Base-by-base conservation (phyloP, 2,888 invertebrate species). In the Elaeidobius kamerunicus region DNA sequence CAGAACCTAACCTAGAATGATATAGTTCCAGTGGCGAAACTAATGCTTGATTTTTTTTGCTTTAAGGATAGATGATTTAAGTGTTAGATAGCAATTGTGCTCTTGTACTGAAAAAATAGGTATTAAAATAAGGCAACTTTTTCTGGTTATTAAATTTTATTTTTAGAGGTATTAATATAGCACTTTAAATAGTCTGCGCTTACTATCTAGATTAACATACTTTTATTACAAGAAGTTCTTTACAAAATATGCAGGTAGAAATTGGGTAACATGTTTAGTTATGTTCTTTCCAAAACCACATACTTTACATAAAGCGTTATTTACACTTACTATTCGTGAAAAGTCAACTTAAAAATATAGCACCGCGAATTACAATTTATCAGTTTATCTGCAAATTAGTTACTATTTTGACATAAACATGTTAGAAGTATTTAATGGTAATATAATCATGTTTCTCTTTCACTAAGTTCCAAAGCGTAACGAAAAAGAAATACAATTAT, bases 401-500 rank as follows among this genome's bases (percentile, higher is more conserved):
- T n/a, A n/a, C 12, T 27, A 40, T 34, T 17, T 30, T 18, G 9
- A 17, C 14, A 36, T 40, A 32, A 48, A 48, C 18, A 42, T 18
- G 27, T 23, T 45, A 45, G 36, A 15, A 9, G 35, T 20, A 48
- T 20, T 27, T 28, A 9, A 34, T 15, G n/a, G 15, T 32, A 32
- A 27, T 5, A 12, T n/a, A 64, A 65, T 68, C 64, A 60, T 51
- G 62, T 60, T 68, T 69, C 67, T 63, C 63, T 69, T 70, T 70
- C 68, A 70, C 68, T 68, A 68, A 67, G 66, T 55, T 49, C 40
- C 14, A 19, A 39, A 41, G 46, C 64, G 55, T 69, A 68, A 69
- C 62, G 67, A 69, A 69, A 68, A 66, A 63, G 64, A 68, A 69
- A 64, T 55, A 36, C 60, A 67, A 67, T 66, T 57, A 49, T 9